phyloP scores from a whole-genome alignment of 2,888 invertebrate genomes.

The Lasius platythorax region DNA sequence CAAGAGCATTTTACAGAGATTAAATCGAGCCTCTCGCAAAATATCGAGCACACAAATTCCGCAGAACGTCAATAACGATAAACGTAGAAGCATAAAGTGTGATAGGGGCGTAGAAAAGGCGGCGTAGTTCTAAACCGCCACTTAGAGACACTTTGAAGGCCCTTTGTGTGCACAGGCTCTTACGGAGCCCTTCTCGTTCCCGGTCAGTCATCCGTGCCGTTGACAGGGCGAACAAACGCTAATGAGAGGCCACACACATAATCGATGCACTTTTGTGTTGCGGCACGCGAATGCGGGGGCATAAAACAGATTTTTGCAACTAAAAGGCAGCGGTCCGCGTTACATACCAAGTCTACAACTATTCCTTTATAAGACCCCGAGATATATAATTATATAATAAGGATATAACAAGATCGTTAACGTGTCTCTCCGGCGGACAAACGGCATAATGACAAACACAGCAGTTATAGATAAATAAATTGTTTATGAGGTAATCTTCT shows the following conservation, averaged over 20 bases:
- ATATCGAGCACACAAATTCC: slow-evolving; percentile 19
- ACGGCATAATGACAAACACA: slow-evolving; percentile 36
- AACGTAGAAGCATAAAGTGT: slow-evolving; percentile 49
- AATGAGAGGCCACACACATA: slow-evolving; percentile 63
- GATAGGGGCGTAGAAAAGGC: slow-evolving; percentile 68
- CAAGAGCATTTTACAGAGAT: neutral
- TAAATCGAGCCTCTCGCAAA: neutral
- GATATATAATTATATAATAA: neutral
- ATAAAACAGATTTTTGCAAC: slow-evolving; percentile 52
- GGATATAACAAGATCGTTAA: slow-evolving; percentile 44
- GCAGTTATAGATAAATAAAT: slow-evolving; percentile 67
- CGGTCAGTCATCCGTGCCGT: slow-evolving; percentile 71
- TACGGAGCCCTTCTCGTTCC: slow-evolving; percentile 69
- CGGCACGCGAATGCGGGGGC: slow-evolving; percentile 32
- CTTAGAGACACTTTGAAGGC: slow-evolving; percentile 78
- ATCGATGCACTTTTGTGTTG: slow-evolving; percentile 55
- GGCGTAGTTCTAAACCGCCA: slow-evolving; percentile 78
- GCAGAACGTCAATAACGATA: slow-evolving; percentile 30
- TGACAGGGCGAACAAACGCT: slow-evolving; percentile 76
- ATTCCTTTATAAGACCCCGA: slow-evolving; percentile 27
- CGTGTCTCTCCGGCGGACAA: slow-evolving; percentile 5
- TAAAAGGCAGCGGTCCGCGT: neutral
- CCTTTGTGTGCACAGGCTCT: slow-evolving; percentile 62
- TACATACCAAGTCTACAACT: slow-evolving; percentile 2
- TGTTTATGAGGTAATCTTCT: slow-evolving; percentile 66